Percentiles rank a stretch among this genome's conserved stretches.
Conservation (phyloP, 92 coral and sea anemone genomes). For the Siderastrea siderea region DNA sequence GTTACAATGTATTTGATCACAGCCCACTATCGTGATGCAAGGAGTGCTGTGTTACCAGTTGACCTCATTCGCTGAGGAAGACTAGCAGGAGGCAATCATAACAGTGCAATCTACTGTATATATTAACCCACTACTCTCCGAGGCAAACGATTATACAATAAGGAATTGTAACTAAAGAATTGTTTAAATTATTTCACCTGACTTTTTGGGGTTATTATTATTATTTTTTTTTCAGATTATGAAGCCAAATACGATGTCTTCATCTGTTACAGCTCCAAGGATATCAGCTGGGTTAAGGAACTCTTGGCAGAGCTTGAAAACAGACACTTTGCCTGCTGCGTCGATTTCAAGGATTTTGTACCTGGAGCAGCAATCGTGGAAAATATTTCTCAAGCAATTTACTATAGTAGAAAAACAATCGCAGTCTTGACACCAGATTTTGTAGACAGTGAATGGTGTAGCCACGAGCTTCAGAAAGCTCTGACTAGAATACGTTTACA, state of each 20-base stretch:
- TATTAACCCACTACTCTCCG: no score
- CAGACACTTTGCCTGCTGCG: constrained; percentile 75
- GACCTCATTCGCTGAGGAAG: no score
- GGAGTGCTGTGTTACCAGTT: no score
- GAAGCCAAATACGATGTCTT: constrained; percentile 80
- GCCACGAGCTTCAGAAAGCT: constrained; percentile 82
- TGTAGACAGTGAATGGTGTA: constrained; percentile 82
- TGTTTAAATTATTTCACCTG: no score
- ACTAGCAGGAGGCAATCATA: no score
- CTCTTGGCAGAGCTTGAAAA: constrained; percentile 76
- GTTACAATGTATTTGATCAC: no score
- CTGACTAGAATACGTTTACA: constrained; percentile 58
- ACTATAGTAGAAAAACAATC: constrained; percentile 79
- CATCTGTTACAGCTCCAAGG: constrained; percentile 86
- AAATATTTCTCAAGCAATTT: constrained; percentile 85
- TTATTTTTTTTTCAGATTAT: constrained; percentile 29
- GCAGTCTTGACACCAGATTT: constrained; percentile 89
- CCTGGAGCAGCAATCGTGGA: constrained; percentile 84
- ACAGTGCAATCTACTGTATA: no score
- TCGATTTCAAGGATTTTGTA: constrained; percentile 83
- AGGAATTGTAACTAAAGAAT: no score
- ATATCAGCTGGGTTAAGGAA: constrained; percentile 76
- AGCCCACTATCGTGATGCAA: no score
- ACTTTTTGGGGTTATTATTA: no score
- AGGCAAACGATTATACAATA: no score